Percentiles rank a stretch among this genome's conserved stretches.
These are phyloP conservation scores for Lochmaea capreae DNA, from an alignment of 2,888 invertebrate species.

Conservation along the genomic window DNA sequence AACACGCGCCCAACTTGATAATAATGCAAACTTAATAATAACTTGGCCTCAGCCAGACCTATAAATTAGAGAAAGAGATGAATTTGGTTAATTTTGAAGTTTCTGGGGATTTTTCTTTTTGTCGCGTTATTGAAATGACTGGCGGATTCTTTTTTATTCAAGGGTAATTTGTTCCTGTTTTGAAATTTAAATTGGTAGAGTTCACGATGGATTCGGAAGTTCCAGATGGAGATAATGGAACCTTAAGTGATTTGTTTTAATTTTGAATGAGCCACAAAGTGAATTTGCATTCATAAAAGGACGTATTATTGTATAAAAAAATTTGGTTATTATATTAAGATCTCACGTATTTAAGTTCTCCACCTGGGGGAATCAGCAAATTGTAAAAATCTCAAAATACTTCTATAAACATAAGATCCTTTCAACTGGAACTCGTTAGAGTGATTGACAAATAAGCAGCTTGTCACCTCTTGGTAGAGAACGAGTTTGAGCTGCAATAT, in stretches of 20 bases:
- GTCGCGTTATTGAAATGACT: slow-evolving; percentile 26
- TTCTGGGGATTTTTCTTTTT: slow-evolving; percentile 35
- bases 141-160: slow-evolving; percentile 16
- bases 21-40: slow-evolving; percentile 63
- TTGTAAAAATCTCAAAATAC: no score
- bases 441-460: slow-evolving; percentile 32
- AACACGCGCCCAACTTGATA: slow-evolving; percentile 61
- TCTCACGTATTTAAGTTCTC: no score
- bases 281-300: no score
- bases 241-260: slow-evolving; percentile 28
- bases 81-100: slow-evolving; percentile 53
- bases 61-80: slow-evolving; percentile 52
- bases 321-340: no score
- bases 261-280: not conserved
- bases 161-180: slow-evolving; percentile 36
- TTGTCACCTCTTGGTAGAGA: slow-evolving; percentile 25
- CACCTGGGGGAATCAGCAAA: no score
- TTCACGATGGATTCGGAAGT: slow-evolving; percentile 15
- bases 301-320: no score
- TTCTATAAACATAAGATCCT: not conserved
- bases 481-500: slow-evolving; percentile 10
- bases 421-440: not conserved
- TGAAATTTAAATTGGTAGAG: slow-evolving; percentile 30
- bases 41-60: slow-evolving; percentile 51
- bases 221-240: slow-evolving; percentile 32